Evolutionary conservation across 2,888 invertebrate species (phyloP).

Genomic region (Phania funesta): DNA sequence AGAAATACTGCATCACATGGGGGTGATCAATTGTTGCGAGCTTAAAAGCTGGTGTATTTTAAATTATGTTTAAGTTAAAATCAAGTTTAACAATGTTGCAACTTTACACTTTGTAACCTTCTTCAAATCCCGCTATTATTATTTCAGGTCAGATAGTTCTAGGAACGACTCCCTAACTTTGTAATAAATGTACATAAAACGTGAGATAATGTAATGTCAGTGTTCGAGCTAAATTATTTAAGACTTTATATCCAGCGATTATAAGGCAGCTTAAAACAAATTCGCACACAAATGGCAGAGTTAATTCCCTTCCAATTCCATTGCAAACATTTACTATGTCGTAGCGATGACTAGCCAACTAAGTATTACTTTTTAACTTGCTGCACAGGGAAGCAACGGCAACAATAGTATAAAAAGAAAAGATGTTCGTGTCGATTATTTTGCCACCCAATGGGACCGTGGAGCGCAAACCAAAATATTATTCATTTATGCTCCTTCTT

Average conservation of each 20-base stretch:
- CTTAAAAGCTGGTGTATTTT: too few species aligned
- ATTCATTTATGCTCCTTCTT: not conserved
- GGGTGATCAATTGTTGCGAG: too few species aligned
- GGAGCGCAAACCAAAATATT: not conserved
- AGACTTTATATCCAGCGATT: not conserved
- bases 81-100: too few species aligned
- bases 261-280: not conserved
- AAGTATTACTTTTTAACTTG: conserved; percentile 45
- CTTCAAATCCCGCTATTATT: too few species aligned
- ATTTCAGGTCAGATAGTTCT: too few species aligned
- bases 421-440: not conserved
- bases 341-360: conserved; percentile 23
- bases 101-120: too few species aligned
- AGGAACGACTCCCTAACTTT: too few species aligned
- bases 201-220: too few species aligned
- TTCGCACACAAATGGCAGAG: not conserved
- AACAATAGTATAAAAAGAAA: not conserved
- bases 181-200: too few species aligned
- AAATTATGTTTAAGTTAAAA: too few species aligned
- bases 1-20: too few species aligned
- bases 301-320: conserved; percentile 3
- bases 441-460: conserved; percentile 27
- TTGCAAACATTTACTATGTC: conserved; percentile 41
- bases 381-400: conserved; percentile 27
- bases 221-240: not conserved